Evolutionary conservation across 2,113 vertebrate genomes (phyloP).

Genomic region (Candoia aspera): DNA sequence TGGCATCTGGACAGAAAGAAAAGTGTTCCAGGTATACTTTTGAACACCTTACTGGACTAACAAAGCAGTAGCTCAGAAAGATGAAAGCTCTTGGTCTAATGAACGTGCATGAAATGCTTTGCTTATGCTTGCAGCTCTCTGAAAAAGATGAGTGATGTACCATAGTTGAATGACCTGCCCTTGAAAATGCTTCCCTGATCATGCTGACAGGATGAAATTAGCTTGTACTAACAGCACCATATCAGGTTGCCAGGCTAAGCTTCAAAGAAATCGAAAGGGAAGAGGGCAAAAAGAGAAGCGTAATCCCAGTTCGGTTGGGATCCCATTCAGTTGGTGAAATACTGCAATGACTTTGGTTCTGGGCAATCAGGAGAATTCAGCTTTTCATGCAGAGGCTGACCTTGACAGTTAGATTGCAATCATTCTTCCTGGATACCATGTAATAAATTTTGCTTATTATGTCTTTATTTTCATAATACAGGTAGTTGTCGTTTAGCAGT

Average conservation of each 20-base stretch:
- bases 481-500: background rate
- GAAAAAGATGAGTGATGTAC: background rate
- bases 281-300: background rate
- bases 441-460: background rate
- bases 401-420: background rate
- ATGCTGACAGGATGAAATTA: background rate
- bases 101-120: background rate
- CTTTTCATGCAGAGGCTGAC: background rate
- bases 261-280: background rate
- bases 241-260: background rate
- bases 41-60: background rate
- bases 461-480: background rate
- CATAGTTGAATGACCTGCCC: background rate
- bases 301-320: background rate
- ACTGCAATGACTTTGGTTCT: background rate
- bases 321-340: background rate
- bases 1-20: background rate
- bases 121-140: background rate
- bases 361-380: background rate
- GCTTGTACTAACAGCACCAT: background rate
- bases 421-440: background rate
- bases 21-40: background rate
- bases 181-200: background rate
- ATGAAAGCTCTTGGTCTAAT: background rate
- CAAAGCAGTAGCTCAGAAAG: background rate